Percentiles rank a stretch among this genome's conserved stretches.
Conservation (phyloP, 2,113 vertebrate species). For the Callorhinus ursinus region DNA sequence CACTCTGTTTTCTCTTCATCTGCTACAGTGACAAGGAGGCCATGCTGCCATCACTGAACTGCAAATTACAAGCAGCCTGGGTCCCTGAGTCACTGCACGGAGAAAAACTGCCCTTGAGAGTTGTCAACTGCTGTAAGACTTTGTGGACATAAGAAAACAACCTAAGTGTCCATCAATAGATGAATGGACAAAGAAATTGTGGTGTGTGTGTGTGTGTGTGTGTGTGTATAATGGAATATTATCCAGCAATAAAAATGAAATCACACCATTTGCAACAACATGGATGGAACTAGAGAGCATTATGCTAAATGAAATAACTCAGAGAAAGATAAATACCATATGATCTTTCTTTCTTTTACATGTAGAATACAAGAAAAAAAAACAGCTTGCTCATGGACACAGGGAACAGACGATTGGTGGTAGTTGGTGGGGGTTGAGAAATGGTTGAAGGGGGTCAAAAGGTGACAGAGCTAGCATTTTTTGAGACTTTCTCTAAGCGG, state of each 20-base stretch:
- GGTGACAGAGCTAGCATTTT: background rate
- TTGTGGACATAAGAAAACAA: background rate
- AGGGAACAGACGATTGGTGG: background rate
- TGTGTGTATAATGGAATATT: background rate
- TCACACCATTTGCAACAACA: background rate
- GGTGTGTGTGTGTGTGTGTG: too few species aligned
- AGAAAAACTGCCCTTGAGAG: background rate
- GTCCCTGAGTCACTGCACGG: background rate
- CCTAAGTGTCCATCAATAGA: background rate
- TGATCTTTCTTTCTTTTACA: background rate
- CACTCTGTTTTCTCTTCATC: background rate
- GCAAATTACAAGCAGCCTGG: background rate
- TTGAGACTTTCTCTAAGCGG: background rate
- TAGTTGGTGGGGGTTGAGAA: background rate
- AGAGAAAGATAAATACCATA: background rate
- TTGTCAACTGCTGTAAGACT: background rate
- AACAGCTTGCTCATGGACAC: background rate
- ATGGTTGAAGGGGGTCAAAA: background rate
- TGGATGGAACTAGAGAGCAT: background rate
- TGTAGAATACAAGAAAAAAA: background rate
- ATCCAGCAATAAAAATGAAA: background rate
- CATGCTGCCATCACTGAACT: background rate
- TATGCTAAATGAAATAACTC: background rate
- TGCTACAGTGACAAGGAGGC: background rate
- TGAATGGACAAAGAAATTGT: background rate